A percentile compares a stretch with the other conserved stretches of the same genome.
Evolutionary conservation across 2,113 vertebrate genomes (phyloP).

Genomic region (Hypocryptadius cinnamomeus): DNA sequence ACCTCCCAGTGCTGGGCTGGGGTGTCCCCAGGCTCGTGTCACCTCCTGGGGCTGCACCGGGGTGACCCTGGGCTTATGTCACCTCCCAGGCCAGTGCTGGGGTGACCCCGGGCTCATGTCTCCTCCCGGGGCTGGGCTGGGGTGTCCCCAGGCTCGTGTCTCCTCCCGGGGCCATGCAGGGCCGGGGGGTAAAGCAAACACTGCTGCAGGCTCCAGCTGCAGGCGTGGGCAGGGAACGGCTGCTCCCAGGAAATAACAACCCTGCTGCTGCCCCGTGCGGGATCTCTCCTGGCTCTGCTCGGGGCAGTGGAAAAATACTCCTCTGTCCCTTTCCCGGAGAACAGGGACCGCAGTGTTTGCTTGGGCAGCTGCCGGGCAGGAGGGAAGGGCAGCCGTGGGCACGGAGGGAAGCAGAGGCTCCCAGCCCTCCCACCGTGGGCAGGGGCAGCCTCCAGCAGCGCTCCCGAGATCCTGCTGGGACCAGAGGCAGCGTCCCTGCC

Average conservation of each 20-base stretch:
- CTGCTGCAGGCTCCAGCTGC: background rate
- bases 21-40: no score
- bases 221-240: background rate
- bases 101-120: no score
- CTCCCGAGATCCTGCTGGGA: background rate
- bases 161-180: background rate
- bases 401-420: background rate
- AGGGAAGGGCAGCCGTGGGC: background rate
- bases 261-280: background rate
- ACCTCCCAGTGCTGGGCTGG: no score
- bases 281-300: background rate
- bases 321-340: background rate
- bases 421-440: background rate
- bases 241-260: background rate
- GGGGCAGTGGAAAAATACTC: background rate
- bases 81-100: no score
- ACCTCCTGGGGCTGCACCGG: no score
- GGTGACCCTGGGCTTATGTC: no score
- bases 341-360: background rate
- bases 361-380: background rate
- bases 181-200: background rate
- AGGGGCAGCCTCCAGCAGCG: fast-evolving
- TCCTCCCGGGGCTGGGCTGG: no score
- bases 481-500: background rate
- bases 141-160: no score